Evolutionary conservation across 1,140 invertebrate species (phyloP).

Genomic region (Zeugodacus cucurbitae): DNA sequence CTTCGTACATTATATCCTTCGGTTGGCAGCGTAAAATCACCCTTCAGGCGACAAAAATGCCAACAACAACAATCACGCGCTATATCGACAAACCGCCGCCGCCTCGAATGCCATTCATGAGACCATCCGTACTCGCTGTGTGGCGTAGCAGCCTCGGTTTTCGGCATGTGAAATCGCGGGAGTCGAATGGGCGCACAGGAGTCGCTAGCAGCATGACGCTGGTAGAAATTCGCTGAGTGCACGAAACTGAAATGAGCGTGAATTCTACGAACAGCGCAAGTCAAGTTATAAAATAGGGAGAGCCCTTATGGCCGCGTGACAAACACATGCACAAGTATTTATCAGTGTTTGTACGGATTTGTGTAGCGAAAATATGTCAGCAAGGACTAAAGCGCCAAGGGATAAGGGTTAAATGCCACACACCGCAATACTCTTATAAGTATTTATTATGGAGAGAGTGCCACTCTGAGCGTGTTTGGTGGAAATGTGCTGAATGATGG

Average conservation of each 20-base stretch:
- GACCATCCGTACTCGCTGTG: neutral
- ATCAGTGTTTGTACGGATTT: neutral
- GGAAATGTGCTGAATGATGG: neutral
- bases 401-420: neutral
- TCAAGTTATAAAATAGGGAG: neutral
- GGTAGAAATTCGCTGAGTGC: slow-evolving; percentile 40
- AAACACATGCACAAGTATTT: neutral
- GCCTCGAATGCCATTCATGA: neutral
- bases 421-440: no score
- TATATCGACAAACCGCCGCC: neutral
- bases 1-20: neutral
- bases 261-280: slow-evolving; percentile 13
- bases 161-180: slow-evolving; percentile 57
- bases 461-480: neutral
- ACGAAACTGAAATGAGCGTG: neutral
- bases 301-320: neutral
- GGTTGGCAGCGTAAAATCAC: slow-evolving; percentile 13
- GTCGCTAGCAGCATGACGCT: slow-evolving; percentile 40
- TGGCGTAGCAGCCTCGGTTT: neutral
- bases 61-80: neutral
- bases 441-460: neutral
- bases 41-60: slow-evolving; percentile 9
- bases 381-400: neutral
- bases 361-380: neutral
- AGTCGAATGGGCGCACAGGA: slow-evolving; percentile 60